Base-by-base conservation (phyloP, 2,888 invertebrate species). In the Folsomia manolachei region DNA sequence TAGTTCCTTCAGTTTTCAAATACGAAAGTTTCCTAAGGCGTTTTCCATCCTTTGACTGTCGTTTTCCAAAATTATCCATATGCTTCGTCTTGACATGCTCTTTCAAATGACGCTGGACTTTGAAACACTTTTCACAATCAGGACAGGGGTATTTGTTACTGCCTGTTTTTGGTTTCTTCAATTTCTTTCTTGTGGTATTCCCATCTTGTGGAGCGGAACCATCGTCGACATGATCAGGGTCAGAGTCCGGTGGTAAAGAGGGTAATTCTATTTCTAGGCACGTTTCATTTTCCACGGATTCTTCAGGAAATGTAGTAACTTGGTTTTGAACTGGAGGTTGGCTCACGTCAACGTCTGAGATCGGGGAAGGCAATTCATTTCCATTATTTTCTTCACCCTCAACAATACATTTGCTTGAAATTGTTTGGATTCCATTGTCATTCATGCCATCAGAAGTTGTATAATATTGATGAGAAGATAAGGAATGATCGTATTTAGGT, bases 11-110 rank as follows among this genome's bases (percentile, higher is more conserved):
- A 7, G n/a, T 19, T 21, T 56, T 56, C 7, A 56, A 19, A 19
- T 75, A 77, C 2, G 72, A 61, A 56, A 75, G 77, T 25, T 67
- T 70, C 18, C 51, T 60, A 1, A 72, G 27, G 11, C 70, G 64
- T 27, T 65, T 71, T 18, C 72, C 71, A 60, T 77, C 77, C 1
- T 71, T 69, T 51, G 65, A 77, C 51, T 77, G 75, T 4, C 67
- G 63, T 27, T 69, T 56, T 26, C 77, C 73, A 14, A 56, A 24
- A 4, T 21, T 0, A 0, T 69, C 61, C 11, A 39, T 27, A 60
- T 78, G 77, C 7, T 26, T 26, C 56, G 72, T 65, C 1, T 74
- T 69, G 24, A 78, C 56, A 51, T 78, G 77, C 4, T 21, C 21
- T 56, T 72, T 78, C 18, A 78, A 67, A 18, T 66, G 23, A 25